Percentiles rank a stretch among this genome's conserved stretches.
Conservation (phyloP, 2,888 invertebrate species). For the Philonicus albiceps region DNA sequence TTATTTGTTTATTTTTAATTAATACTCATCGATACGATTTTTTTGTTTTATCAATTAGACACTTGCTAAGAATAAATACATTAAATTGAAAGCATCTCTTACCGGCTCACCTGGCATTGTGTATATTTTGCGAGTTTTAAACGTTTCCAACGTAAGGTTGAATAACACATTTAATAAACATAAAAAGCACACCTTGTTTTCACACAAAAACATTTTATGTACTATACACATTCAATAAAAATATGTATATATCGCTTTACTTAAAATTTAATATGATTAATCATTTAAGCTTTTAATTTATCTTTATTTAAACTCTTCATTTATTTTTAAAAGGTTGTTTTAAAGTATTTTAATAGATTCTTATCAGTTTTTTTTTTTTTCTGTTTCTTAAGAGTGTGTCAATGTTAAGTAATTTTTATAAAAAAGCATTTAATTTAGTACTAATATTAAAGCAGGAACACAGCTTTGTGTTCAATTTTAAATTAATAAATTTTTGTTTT, state of each 20-base stretch:
- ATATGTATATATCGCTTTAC: slow-evolving; percentile 30
- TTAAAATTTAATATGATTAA: neutral
- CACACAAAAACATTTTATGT: slow-evolving; percentile 25
- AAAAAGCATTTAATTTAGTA: neutral
- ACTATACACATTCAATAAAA: slow-evolving; percentile 38
- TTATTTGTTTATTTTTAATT: neutral
- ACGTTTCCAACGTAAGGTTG: slow-evolving; percentile 2
- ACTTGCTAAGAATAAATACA: slow-evolving; percentile 9
- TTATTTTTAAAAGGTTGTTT: neutral
- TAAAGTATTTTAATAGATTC: neutral
- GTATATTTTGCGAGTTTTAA: neutral
- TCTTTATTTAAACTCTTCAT: slow-evolving; percentile 4
- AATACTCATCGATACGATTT: neutral
- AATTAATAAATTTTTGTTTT: neutral
- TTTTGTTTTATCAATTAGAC: neutral
- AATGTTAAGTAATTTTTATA: neutral
- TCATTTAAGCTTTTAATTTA: neutral
- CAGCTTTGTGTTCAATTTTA: neutral
- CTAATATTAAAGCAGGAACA: neutral
- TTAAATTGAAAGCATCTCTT: slow-evolving; percentile 10
- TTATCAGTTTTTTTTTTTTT: neutral
- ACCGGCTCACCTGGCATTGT: slow-evolving; percentile 2
- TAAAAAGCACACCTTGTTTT: slow-evolving; percentile 40
- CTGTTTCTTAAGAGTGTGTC: neutral
- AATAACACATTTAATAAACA: slow-evolving; percentile 40